phyloP scores from a whole-genome alignment of 2,113 vertebrate genomes.

The Vulpes vulpes region DNA sequence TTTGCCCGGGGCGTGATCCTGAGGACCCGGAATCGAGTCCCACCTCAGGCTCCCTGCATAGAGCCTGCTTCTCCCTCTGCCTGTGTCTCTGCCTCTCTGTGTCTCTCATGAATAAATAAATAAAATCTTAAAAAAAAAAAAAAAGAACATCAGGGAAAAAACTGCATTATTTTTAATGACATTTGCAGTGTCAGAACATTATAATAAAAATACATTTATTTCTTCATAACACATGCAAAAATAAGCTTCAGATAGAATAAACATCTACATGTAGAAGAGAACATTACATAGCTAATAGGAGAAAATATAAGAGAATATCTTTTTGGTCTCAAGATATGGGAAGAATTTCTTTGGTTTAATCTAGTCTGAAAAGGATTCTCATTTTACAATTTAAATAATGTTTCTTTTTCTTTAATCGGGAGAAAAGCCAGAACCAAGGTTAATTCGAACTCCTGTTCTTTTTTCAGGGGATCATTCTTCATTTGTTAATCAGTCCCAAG shows the following conservation, averaged over 20 bases:
- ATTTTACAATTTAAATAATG: constrained; percentile 53
- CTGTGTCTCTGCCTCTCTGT: no score
- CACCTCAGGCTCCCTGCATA: no score
- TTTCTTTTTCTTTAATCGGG: constrained; percentile 44
- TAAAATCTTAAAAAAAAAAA: not conserved
- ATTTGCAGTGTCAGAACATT: constrained; percentile 10
- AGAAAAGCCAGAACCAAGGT: constrained; percentile 36
- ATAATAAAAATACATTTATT: not conserved
- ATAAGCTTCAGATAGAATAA: not conserved
- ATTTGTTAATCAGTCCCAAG: constrained; percentile 4
- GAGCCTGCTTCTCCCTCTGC: no score
- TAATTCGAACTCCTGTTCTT: constrained; percentile 6
- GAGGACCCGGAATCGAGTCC: no score
- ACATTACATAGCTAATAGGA: not conserved
- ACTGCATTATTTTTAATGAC: not conserved
- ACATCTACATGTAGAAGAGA: not conserved
- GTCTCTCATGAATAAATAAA: no score
- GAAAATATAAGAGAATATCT: not conserved
- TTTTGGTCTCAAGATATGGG: not conserved
- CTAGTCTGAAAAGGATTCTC: not conserved
- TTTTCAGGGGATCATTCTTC: constrained; percentile 1
- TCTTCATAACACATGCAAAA: not conserved
- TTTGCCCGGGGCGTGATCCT: no score
- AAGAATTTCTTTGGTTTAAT: not conserved
- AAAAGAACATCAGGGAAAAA: not conserved